These are phyloP conservation scores for Cuniculus paca DNA, from an alignment of 2,797 vertebrate species.

Conservation along the genomic window DNA sequence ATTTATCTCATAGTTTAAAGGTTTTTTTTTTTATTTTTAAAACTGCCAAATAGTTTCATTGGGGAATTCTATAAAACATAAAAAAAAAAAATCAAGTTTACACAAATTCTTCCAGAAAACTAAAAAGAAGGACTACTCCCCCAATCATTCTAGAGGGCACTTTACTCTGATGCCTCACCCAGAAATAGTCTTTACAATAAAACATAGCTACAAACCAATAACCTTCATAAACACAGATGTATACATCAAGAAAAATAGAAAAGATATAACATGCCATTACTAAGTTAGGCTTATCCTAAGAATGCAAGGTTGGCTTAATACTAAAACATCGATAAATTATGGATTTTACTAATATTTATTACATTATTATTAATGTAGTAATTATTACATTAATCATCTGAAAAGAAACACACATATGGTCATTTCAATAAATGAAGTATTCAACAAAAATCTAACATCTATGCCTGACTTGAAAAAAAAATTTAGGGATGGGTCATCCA, in stretches of 20 bases:
- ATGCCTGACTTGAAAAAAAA: background rate
- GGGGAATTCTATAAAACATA: conserved; percentile 1
- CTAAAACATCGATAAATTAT: background rate
- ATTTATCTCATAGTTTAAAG: conserved; percentile 13
- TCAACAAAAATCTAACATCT: background rate
- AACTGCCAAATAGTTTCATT: background rate
- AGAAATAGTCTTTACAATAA: background rate
- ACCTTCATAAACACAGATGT: background rate
- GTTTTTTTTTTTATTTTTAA: background rate
- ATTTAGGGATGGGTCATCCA: no score
- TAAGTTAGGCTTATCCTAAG: background rate
- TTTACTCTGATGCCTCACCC: background rate
- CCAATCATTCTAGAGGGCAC: background rate
- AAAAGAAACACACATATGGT: background rate
- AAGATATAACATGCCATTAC: background rate
- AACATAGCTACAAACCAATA: background rate
- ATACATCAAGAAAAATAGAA: background rate
- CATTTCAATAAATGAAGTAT: conserved; percentile 49
- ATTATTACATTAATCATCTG: background rate
- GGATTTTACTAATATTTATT: no score
- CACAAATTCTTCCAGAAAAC: conserved; percentile 2
- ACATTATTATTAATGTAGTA: background rate
- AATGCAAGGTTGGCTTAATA: conserved; percentile 11
- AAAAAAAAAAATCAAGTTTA: conserved; percentile 15
- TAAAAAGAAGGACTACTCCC: background rate